Evolutionary conservation across 2,113 vertebrate genomes (phyloP).

Genomic region (Vicugna pacos): DNA sequence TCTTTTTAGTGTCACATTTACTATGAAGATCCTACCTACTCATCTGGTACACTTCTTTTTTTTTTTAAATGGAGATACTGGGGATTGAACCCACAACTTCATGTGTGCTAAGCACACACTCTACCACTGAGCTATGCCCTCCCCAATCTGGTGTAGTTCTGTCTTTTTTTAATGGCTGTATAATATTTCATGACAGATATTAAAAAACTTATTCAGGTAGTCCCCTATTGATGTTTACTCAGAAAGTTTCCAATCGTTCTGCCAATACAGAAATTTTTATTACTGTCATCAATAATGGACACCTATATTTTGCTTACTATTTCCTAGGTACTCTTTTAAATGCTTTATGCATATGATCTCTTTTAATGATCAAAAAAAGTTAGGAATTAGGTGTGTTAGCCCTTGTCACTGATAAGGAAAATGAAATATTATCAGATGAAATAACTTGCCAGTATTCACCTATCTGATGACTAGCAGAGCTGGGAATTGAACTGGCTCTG

Average conservation of each 20-base stretch:
- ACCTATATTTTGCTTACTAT: background rate
- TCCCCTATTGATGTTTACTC: background rate
- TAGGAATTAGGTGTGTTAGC: background rate
- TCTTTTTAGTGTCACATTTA: background rate
- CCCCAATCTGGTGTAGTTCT: no score
- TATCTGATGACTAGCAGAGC: background rate
- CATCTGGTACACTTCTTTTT: background rate
- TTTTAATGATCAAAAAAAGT: background rate
- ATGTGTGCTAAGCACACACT: no score
- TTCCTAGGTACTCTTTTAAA: background rate
- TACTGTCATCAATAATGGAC: background rate
- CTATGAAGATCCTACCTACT: background rate
- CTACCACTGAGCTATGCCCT: no score
- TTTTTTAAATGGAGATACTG: no score
- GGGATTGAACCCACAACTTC: no score
- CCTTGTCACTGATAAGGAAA: background rate
- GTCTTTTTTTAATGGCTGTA: background rate
- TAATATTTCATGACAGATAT: background rate
- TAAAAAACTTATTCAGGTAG: background rate
- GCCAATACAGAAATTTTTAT: background rate
- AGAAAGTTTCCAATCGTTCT: background rate
- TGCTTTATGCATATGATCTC: background rate
- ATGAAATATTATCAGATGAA: background rate
- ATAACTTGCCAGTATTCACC: background rate
- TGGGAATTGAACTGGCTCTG: background rate